phyloP scores from a whole-genome alignment of 2,888 invertebrate species.

The Tridacna crocea region DNA sequence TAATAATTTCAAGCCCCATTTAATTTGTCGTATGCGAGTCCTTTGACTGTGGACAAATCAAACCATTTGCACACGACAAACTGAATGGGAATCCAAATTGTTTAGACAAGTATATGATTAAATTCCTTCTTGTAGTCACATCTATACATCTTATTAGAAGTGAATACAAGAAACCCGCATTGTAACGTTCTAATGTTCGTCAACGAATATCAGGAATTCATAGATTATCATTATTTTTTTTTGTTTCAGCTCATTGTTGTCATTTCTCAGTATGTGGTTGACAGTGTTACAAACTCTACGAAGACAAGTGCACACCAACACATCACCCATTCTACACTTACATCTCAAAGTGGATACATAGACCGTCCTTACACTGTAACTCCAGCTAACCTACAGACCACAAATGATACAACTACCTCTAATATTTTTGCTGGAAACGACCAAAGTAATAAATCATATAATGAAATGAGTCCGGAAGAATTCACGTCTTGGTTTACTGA shows the following conservation, averaged over 20 bases:
- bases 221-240: not conserved
- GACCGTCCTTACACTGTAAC: not conserved
- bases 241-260: not conserved
- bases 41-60: too few species aligned
- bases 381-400: not conserved
- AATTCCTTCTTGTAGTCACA: too few species aligned
- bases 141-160: too few species aligned
- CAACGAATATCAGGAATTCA: too few species aligned
- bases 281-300: not conserved
- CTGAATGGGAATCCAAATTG: too few species aligned
- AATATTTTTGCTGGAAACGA: not conserved
- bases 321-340: not conserved
- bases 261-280: not conserved
- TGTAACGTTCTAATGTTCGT: too few species aligned
- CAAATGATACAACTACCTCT: not conserved
- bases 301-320: not conserved
- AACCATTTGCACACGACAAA: too few species aligned
- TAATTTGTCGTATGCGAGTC: too few species aligned
- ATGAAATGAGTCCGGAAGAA: conserved; percentile 5
- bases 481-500: conserved; percentile 7
- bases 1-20: too few species aligned
- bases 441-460: not conserved
- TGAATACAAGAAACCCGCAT: too few species aligned
- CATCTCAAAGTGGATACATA: not conserved
- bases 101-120: too few species aligned